Evolutionary conservation across 2,888 invertebrate genomes (phyloP).

Genomic region (Aphodius sticticus): DNA sequence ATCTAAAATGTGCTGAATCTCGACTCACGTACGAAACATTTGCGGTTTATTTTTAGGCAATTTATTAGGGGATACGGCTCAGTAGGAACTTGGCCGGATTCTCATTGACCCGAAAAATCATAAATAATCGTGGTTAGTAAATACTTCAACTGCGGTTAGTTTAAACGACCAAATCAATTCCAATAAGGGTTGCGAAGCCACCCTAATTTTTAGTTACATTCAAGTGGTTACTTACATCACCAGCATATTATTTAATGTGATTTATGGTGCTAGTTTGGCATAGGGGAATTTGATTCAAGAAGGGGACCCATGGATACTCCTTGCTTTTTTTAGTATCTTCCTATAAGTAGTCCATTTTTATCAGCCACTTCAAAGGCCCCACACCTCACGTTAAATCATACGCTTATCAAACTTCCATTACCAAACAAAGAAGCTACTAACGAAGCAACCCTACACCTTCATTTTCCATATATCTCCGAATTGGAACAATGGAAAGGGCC

Average conservation of each 20-base stretch:
- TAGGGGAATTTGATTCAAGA: not conserved
- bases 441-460: not conserved
- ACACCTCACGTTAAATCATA: not conserved
- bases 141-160: not conserved
- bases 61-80: not conserved
- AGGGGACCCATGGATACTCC: not conserved
- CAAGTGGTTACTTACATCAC: not conserved
- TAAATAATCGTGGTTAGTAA: not conserved
- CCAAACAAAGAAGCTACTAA: not conserved
- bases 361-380: not conserved
- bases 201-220: not conserved
- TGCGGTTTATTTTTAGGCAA: not conserved
- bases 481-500: not conserved
- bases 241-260: not conserved
- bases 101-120: not conserved
- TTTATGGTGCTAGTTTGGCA: not conserved
- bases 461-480: not conserved
- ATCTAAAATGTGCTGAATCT: not conserved
- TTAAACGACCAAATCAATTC: not conserved
- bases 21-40: not conserved
- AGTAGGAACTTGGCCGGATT: not conserved
- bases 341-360: too few species aligned
- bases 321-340: too few species aligned
- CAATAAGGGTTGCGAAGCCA: not conserved
- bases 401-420: not conserved